Conservation (phyloP, 1,140 invertebrate genomes). For the Magallana gigas region DNA sequence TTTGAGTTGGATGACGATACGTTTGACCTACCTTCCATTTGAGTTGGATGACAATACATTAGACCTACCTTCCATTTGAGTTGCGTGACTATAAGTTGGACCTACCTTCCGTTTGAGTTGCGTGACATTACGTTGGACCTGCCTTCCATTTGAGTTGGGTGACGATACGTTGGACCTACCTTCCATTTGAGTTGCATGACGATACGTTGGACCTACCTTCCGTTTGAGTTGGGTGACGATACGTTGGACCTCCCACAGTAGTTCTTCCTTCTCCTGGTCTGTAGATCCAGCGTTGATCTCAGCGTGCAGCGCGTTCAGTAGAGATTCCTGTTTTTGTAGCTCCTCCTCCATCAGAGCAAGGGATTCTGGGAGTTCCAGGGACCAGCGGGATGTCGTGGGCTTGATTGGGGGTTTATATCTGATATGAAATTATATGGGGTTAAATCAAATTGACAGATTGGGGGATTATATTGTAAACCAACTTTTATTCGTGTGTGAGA, state of each 20-base stretch:
- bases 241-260: constrained; percentile 91
- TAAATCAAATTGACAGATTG: neutral
- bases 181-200: neutral
- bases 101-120: constrained; percentile 85
- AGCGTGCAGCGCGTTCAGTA: constrained; percentile 92
- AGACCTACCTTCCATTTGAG: constrained; percentile 84
- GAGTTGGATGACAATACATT: neutral
- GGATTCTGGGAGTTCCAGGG: constrained; percentile 81
- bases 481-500: too few relatives aligned
- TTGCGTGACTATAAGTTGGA: constrained; percentile 95
- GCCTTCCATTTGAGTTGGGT: neutral
- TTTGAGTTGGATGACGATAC: neutral
- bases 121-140: neutral
- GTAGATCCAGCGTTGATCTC: constrained; percentile 92
- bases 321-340: constrained; percentile 94
- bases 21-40: neutral
- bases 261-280: constrained; percentile 91
- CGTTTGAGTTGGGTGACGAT: constrained; percentile 85
- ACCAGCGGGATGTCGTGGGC: constrained; percentile 78
- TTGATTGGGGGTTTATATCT: constrained; percentile 85
- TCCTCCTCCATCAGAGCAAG: constrained; percentile 83
- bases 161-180: neutral
- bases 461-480: too few relatives aligned
- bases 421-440: neutral
- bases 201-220: neutral